Evolutionary conservation across 2,797 vertebrate species (phyloP).

Genomic region (Characodon lateralis): DNA sequence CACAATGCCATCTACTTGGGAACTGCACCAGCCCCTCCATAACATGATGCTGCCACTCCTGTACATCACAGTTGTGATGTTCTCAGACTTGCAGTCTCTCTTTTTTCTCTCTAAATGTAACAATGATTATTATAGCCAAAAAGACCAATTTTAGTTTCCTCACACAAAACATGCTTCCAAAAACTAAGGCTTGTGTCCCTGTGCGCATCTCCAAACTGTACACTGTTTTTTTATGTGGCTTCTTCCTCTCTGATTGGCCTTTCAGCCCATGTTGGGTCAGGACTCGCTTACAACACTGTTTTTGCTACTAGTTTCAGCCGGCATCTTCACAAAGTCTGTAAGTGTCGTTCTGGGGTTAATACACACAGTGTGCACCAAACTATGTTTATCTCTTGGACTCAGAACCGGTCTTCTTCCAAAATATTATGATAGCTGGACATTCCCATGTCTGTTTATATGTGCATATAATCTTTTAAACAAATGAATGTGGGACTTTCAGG

Average conservation of each 20-base stretch:
- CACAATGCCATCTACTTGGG: neutral
- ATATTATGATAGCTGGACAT: neutral
- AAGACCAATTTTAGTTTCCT: neutral
- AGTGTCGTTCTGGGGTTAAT: neutral
- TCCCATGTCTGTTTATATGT: too few relatives aligned
- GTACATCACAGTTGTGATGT: neutral
- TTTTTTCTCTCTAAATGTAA: neutral
- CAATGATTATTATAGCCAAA: neutral
- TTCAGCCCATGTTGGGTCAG: neutral
- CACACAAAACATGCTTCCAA: neutral
- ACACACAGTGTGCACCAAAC: neutral
- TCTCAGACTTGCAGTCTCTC: neutral
- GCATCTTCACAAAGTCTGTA: neutral
- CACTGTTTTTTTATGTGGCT: neutral
- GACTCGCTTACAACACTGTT: neutral
- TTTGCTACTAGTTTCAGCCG: neutral
- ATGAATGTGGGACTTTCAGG: too few relatives aligned
- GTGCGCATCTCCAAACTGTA: neutral
- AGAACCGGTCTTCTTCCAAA: too few relatives aligned
- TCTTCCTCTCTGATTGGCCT: neutral
- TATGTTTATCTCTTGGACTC: neutral
- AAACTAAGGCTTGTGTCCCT: neutral
- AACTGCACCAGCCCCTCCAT: neutral
- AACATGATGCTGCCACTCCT: neutral
- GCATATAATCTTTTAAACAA: too few relatives aligned